Evolutionary conservation across 2,888 invertebrate species (phyloP), one percentile per base, ranked within the genome.

Genomic region (Drosophila demipolita): DNA sequence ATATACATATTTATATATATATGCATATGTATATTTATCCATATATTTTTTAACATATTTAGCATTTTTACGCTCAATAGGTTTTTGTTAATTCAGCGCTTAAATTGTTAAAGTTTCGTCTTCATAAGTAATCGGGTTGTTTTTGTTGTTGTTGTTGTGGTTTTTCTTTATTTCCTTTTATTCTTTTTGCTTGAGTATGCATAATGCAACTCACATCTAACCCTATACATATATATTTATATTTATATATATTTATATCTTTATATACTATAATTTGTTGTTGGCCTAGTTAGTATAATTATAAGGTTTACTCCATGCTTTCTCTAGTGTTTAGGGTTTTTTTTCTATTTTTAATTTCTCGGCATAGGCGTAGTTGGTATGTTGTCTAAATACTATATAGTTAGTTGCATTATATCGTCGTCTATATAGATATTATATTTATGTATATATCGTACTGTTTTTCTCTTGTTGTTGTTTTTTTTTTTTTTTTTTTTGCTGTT

Each of bases 271-370:
- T 89, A 82, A 84, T 75, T 85, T 89, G 87, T 85, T 82, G 84
- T 53, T 84, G 82, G 80, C 89, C 84, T 85, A 87, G 80, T 73
- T 84, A 72, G 70, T 83, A 60, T 78, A 65, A 64, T 68, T 79
- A 76, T 80, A 64, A 32, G 77, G 33, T 80, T 67, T 49, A 35
- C 55, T 67, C 40, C 58, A 59, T 80, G 77, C 72, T 72, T 80
- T 80, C 72, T 72, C 61, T 78, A 72, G 57, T 65, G 8, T 38
- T 62, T 67, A 48, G 48, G 26, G 26, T 36, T 36, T 38, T 54
- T 3, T 53, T 42, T 33, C 29, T 33, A 42, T 3, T 60, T 38
- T 8, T 15, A 6, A 29, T 32, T 38, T 48, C 35, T 63, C 70
- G 70, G 83, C 77, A 74, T 82, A 72, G 84, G 82, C 82, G 75